These are phyloP conservation scores for Phytoseiulus persimilis DNA, from an alignment of 2,888 invertebrate species.

Conservation along the genomic window DNA sequence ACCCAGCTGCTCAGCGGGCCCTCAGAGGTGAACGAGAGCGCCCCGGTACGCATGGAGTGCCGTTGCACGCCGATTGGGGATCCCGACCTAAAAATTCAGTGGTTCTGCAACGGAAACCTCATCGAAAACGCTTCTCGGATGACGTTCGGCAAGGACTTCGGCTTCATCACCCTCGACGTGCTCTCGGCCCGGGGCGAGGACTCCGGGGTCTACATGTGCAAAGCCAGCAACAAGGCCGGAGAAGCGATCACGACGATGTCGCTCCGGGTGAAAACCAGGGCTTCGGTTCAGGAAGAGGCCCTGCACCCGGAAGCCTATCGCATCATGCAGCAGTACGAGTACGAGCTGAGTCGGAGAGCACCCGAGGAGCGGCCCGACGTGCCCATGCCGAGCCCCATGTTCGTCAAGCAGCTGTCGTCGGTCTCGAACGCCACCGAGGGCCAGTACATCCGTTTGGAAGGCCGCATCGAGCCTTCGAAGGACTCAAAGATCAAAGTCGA, in stretches of 20 bases:
- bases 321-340: slow-evolving; percentile 80
- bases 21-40: slow-evolving; percentile 81
- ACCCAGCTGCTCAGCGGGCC: slow-evolving; percentile 77
- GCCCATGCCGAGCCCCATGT: slow-evolving; percentile 86
- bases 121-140: slow-evolving; percentile 56
- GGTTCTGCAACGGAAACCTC: slow-evolving; percentile 75
- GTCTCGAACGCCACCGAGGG: slow-evolving; percentile 74
- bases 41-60: slow-evolving; percentile 80
- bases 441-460: slow-evolving; percentile 75
- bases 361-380: slow-evolving; percentile 66
- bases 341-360: slow-evolving; percentile 78
- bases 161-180: slow-evolving; percentile 84
- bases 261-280: slow-evolving; percentile 73
- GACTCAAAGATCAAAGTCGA: slow-evolving; percentile 76
- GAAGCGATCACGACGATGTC: slow-evolving; percentile 86
- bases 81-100: slow-evolving; percentile 79
- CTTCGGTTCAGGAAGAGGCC: slow-evolving; percentile 65
- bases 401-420: slow-evolving; percentile 76
- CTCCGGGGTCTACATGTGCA: slow-evolving; percentile 85
- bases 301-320: slow-evolving; percentile 85
- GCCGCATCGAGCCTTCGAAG: slow-evolving; percentile 78
- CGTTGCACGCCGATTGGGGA: slow-evolving; percentile 88
- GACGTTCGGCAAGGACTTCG: slow-evolving; percentile 70
- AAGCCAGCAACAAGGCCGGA: slow-evolving; percentile 84
- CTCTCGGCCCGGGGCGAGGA: slow-evolving; percentile 77